phyloP scores from a whole-genome alignment of 1,140 invertebrate species.

The Drosophila gunungcola region DNA sequence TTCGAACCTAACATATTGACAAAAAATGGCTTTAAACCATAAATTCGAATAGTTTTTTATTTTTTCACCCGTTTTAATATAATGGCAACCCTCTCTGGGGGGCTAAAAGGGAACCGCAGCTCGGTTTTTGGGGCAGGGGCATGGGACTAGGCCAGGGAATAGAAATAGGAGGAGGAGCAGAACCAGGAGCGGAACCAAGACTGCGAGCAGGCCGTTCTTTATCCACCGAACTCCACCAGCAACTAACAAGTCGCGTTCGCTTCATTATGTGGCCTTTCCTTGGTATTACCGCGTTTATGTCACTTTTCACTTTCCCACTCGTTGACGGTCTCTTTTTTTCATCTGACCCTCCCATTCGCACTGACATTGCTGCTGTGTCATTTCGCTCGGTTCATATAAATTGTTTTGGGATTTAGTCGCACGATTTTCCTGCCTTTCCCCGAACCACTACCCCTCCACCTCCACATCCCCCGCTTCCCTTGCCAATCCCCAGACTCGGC shows the following conservation, averaged over 20 bases:
- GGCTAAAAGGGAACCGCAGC: conserved; percentile 3
- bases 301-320: conserved; percentile 50
- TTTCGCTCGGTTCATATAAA: conserved; percentile 68
- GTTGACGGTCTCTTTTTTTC: conserved; percentile 1
- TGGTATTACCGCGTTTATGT: conserved; percentile 67
- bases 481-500: conserved; percentile 38
- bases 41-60: not conserved
- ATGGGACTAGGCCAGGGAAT: not conserved
- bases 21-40: not conserved
- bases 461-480: not conserved
- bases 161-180: not conserved
- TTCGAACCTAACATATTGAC: not conserved
- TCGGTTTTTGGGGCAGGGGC: not conserved
- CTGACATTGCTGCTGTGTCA: conserved; percentile 47
- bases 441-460: not conserved
- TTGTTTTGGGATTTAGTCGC: conserved; percentile 77
- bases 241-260: conserved; percentile 34
- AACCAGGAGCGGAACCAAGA: not conserved
- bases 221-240: conserved; percentile 14
- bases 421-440: conserved; percentile 47
- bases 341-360: conserved; percentile 7
- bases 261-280: conserved; percentile 58
- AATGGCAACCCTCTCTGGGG: conserved; percentile 5
- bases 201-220: not conserved
- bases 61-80: not conserved